Conservation (phyloP, 2,888 invertebrate species). For the Leucophenga montana region DNA sequence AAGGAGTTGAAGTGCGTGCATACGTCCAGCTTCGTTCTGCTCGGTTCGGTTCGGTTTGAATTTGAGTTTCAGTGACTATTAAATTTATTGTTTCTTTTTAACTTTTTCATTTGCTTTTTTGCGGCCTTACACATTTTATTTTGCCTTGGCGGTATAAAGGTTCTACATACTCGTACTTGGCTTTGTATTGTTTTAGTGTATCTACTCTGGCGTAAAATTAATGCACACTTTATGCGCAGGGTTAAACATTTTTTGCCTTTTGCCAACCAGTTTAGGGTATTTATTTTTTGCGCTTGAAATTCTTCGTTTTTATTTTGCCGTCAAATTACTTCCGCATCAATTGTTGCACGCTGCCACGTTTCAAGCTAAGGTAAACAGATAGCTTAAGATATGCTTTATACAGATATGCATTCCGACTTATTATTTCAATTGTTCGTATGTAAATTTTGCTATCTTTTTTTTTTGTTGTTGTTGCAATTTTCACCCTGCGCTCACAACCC, state of each 20-base stretch:
- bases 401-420: background rate
- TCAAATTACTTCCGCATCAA: conserved; percentile 59
- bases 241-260: conserved; percentile 11
- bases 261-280: background rate
- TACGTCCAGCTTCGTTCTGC: background rate
- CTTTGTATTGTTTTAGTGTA: conserved; percentile 38
- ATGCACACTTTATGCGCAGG: conserved; percentile 37
- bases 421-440: conserved; percentile 14
- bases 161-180: no score
- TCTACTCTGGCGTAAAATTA: conserved; percentile 57
- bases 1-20: background rate
- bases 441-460: conserved; percentile 8
- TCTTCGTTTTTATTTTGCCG: conserved; percentile 27
- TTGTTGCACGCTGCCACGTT: conserved; percentile 53
- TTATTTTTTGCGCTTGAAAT: background rate
- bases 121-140: background rate
- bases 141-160: background rate
- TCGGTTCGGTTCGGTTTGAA: background rate
- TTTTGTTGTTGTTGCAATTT: background rate
- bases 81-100: no score
- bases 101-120: background rate
- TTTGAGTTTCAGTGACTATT: no score
- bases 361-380: background rate
- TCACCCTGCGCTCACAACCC: background rate
- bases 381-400: background rate